Percentiles rank a stretch among this genome's conserved stretches.
Conservation (phyloP, 2,113 vertebrate genomes). For the Phalacrocorax pelagicus region DNA sequence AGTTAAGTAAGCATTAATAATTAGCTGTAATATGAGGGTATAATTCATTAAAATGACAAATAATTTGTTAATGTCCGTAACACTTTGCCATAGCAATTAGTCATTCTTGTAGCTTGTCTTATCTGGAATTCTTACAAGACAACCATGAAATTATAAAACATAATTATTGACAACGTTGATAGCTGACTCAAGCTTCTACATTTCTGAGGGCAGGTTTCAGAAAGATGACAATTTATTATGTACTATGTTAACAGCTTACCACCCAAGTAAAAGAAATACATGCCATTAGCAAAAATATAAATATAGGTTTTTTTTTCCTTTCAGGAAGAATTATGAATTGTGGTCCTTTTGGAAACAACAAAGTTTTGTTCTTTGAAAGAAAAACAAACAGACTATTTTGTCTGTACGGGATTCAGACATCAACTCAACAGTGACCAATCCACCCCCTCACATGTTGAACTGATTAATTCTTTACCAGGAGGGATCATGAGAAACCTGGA, state of each 20-base stretch:
- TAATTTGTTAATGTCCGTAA: constrained; percentile 27
- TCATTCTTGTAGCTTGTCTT: constrained; percentile 36
- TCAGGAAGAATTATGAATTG: not conserved
- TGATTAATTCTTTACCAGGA: constrained; percentile 47
- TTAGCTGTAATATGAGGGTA: not conserved
- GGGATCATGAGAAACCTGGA: not conserved
- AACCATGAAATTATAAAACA: constrained; percentile 29
- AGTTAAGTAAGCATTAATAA: constrained; percentile 48
- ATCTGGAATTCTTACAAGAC: constrained; percentile 29
- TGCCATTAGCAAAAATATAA: not conserved
- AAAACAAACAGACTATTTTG: constrained; percentile 23
- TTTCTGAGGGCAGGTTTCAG: not conserved
- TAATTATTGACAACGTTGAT: constrained; percentile 28
- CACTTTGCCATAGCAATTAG: constrained; percentile 21
- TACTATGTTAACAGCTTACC: not conserved
- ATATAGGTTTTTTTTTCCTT: not conserved
- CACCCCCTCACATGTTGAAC: not conserved
- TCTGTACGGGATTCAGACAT: not conserved
- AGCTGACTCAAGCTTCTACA: not conserved
- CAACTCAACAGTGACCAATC: not conserved
- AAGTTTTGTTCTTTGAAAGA: constrained; percentile 9
- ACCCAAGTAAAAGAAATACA: not conserved
- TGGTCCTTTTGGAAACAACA: not conserved
- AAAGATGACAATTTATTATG: not conserved
- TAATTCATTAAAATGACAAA: constrained; percentile 47